These are phyloP conservation scores for Philantomba maxwellii DNA, from an alignment of 2,113 vertebrate species.

Conservation along the genomic window DNA sequence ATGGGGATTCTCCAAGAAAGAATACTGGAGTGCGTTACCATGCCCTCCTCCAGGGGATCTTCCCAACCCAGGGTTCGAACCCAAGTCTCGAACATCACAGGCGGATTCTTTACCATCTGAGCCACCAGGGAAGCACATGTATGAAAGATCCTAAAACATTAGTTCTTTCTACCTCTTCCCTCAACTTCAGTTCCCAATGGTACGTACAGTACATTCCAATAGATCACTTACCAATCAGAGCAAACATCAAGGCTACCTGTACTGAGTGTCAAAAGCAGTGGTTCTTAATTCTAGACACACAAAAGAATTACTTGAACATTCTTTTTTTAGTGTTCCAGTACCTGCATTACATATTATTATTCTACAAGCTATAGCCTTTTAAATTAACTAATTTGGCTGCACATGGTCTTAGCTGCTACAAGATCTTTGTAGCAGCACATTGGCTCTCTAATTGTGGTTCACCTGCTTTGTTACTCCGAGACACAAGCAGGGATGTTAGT, in stretches of 20 bases:
- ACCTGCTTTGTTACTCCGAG: background rate
- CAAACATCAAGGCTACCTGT: background rate
- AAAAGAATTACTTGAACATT: background rate
- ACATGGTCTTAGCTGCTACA: background rate
- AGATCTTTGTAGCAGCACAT: background rate
- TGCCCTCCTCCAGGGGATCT: background rate
- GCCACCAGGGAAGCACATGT: background rate
- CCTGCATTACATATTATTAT: background rate
- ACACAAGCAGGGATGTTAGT: background rate
- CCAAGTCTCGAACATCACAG: background rate
- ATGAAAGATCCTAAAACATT: background rate
- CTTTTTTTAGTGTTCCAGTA: background rate
- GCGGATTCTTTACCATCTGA: background rate
- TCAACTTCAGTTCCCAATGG: background rate
- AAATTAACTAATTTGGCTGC: background rate
- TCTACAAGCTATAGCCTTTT: background rate
- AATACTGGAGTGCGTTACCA: background rate
- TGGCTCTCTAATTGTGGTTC: background rate
- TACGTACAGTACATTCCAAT: rapidly evolving
- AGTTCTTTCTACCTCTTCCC: background rate
- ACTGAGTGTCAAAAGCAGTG: background rate
- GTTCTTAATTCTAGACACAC: background rate
- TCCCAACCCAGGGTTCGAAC: background rate
- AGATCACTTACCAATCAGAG: background rate
- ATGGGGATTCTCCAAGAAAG: background rate